Evolutionary conservation across 2,797 vertebrate species (phyloP), one percentile per base, ranked within the genome.

Genomic region (Sebastolobus alascanus): DNA sequence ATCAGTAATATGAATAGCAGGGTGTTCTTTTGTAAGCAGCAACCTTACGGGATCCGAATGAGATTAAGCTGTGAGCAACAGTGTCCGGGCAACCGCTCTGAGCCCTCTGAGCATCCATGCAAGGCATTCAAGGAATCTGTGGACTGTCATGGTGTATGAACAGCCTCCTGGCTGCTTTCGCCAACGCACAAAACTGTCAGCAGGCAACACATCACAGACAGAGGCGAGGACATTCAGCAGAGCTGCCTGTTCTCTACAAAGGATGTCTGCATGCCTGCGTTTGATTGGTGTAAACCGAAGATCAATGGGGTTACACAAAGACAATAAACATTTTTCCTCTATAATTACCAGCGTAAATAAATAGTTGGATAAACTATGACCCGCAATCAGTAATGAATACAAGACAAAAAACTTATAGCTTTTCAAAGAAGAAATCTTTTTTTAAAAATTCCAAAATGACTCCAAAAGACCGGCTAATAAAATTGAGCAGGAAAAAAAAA

Each of bases 51-150:
- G 84, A 80, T 75, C 79, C 37, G 29, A 83, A 65, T 75, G 76
- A 85, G 74, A 82, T 31, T 89, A 88, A 83, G 74, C 85, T 82
- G 73, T 79, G 87, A 89, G 89, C 89, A 89, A 88, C 87, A 68
- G 84, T 87, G 85, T 88, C 90, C 8, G 20, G 60, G 90, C 74
- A 91, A 92, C 92, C 76, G 52, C 38, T 78, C 73, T 7, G 77
- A 87, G 59, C 46, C 70, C 68, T 84, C 59, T 14, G 77, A 90
- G 87, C 80, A 82, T 90, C 89, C 82, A 35, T 55, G 85, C 78
- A 22, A 87, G 75, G 87, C 88, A 91, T 89, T 89, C 77, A 55
- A 79, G 87, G 92, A 94, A 93, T 94, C 92, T 85, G 59, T 65
- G 89, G 88, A 87, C 82, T 82, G 90, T 88, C 85, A 83, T 74